phyloP scores from a whole-genome alignment of 37 sponge, comb jelly and placozoan species.

The Agelas oroides region DNA sequence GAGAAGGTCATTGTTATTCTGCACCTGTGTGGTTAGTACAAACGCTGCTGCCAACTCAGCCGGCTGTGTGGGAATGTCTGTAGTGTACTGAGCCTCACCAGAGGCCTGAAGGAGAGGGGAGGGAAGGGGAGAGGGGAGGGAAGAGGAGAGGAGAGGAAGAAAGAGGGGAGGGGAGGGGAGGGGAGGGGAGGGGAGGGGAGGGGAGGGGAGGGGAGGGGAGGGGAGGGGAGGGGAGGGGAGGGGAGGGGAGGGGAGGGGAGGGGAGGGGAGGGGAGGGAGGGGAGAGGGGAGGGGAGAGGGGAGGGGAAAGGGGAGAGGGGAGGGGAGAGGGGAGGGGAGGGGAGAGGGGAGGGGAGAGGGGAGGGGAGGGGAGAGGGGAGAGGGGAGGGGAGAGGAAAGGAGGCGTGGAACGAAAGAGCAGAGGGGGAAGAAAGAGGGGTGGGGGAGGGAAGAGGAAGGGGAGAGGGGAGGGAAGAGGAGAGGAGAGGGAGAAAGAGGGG shows the following conservation, averaged over 20 bases:
- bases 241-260: constrained; percentile 1
- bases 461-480: too few relatives aligned
- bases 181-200: not conserved
- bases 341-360: too few relatives aligned
- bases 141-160: not conserved
- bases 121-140: not conserved
- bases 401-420: too few relatives aligned
- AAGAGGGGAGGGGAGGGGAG: not conserved
- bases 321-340: too few relatives aligned
- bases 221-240: not conserved
- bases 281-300: too few relatives aligned
- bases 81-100: constrained; percentile 84
- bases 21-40: constrained; percentile 72
- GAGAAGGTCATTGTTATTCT: too few relatives aligned
- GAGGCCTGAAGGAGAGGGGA: constrained; percentile 55
- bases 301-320: too few relatives aligned
- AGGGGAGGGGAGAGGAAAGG: too few relatives aligned
- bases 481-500: not conserved
- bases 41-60: constrained; percentile 74
- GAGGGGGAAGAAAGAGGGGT: too few relatives aligned
- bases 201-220: not conserved
- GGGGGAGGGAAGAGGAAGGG: too few relatives aligned
- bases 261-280: not conserved
- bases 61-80: constrained; percentile 66
- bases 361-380: too few relatives aligned